Evolutionary conservation across 1,140 invertebrate species (phyloP), one percentile per base, ranked within the genome.

Genomic region (Aradophagus sp.): DNA sequence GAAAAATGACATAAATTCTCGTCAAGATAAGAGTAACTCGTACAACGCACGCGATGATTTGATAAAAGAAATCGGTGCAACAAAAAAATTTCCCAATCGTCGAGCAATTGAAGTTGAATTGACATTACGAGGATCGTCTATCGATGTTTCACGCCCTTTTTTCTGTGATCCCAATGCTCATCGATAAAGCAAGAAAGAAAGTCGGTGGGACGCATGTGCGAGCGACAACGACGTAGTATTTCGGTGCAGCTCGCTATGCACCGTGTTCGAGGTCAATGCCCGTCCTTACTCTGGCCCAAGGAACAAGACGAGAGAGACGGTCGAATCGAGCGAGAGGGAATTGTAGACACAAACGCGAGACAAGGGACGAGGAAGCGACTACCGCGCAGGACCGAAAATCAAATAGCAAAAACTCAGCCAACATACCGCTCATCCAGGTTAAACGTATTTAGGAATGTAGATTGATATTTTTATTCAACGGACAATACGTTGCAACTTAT

Each of bases 251-350:
- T 80, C 78, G 78, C 76, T 74, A 79, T 80, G 82, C 80, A 83
- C 77, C 75, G 80, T 50, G 75, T 73, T 75, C 74, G 82, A 84
- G 84, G 83, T 86, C 84, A 85, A 86, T 86, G 84, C 82, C 83
- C 84, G 84, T 86, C 82, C 84, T 85, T 85, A 86, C 83, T 81
- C 81, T 80, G 80, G 75, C 79, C 75, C 78, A 80, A 83, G 82
- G 80, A 81, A 82, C 74, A 76, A 77, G 77, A 63, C 72, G 10
- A 29, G 3, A n/a, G 27, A 5, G 27, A 10, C 4, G 27, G 27
- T 10, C 5, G 27, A 29, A n/a, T 2, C 10, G 27, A 29, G 45
- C 48, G 45, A 58, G 44, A 69, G 27, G 41, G 31, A 52, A 39
- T 42, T 27, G 59, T 67, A 73, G 73, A 71, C 69, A 67, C 32